These are phyloP conservation scores for Numenius phaeopus DNA, from an alignment of 2,797 vertebrate genomes.

Conservation along the genomic window DNA sequence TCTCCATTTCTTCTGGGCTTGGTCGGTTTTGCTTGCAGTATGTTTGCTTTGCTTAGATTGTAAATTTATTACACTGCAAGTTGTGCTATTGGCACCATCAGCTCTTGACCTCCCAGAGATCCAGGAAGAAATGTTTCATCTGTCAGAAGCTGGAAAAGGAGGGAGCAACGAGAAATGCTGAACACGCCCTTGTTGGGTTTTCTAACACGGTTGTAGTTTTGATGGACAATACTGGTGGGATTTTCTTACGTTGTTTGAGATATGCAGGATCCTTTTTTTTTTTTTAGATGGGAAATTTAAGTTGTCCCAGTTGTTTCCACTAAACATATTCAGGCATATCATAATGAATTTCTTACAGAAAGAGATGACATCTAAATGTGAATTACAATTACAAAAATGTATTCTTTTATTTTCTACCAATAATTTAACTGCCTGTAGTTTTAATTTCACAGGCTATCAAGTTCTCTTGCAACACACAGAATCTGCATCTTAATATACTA, in stretches of 20 bases:
- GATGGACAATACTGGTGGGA: neutral
- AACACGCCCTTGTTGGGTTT: neutral
- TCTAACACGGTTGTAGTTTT: neutral
- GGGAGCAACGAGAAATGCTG: neutral
- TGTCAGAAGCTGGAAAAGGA: neutral
- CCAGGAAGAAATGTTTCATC: neutral
- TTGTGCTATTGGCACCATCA: too few relatives aligned
- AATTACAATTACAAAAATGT: constrained; percentile 3
- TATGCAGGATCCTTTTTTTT: neutral
- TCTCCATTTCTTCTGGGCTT: neutral
- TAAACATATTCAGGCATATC: neutral
- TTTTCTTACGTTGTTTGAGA: neutral
- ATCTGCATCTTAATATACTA: constrained; percentile 26
- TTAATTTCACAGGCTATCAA: constrained; percentile 67
- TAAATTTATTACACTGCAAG: neutral
- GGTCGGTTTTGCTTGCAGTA: neutral
- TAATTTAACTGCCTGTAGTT: constrained; percentile 57
- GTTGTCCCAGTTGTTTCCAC: neutral
- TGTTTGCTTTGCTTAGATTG: neutral
- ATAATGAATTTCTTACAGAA: neutral
- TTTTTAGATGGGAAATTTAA: neutral
- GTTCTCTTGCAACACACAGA: neutral
- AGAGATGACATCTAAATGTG: neutral
- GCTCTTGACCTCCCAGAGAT: neutral
- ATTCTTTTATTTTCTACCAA: constrained; percentile 39